phyloP scores from a whole-genome alignment of 2,797 vertebrate species.

The Peromyscus melanophrys region DNA sequence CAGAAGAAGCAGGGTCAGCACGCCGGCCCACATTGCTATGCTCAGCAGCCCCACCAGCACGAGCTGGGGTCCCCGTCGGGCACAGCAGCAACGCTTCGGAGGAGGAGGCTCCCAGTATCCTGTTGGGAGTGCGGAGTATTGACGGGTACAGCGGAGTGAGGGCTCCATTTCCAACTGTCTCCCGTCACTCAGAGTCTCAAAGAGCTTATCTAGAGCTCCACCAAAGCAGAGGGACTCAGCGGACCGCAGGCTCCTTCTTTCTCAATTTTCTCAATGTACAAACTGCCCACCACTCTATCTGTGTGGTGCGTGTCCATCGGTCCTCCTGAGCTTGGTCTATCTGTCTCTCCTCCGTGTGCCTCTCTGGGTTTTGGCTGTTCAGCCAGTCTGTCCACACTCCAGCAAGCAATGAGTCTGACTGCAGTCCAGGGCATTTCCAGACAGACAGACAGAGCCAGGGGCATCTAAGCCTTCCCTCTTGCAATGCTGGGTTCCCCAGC shows the following conservation, averaged over 20 bases:
- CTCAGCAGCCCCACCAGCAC: conserved; percentile 54
- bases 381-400: not conserved
- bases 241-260: not conserved
- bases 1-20: conserved; percentile 76
- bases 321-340: not conserved
- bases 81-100: conserved; percentile 42
- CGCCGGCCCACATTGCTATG: conserved; percentile 36
- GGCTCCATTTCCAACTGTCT: not conserved
- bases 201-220: not conserved
- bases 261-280: too few relatives aligned
- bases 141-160: accelerated
- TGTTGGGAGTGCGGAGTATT: not conserved
- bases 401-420: not conserved
- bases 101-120: conserved; percentile 28
- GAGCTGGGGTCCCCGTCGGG: not conserved
- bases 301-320: not conserved
- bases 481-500: not conserved
- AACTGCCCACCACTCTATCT: not conserved
- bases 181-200: not conserved
- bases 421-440: not conserved
- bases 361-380: not conserved
- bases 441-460: not conserved
- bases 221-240: not conserved
- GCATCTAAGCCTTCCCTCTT: too few relatives aligned
- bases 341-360: not conserved